Evolutionary conservation across 2,113 vertebrate species (phyloP).

Genomic region (Silurus asotus): DNA sequence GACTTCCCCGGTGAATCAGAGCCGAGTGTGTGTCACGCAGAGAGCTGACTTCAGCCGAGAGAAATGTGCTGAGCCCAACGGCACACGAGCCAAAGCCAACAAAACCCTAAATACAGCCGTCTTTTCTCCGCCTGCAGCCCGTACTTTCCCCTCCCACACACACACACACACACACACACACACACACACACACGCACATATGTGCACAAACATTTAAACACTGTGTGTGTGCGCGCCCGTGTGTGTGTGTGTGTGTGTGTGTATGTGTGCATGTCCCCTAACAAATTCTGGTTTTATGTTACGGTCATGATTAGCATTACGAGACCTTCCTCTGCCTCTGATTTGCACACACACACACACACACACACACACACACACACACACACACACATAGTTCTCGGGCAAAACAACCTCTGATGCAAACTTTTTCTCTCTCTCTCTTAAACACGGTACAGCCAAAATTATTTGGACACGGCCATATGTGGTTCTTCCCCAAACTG

Average conservation of each 20-base stretch:
- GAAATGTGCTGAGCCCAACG: constrained; percentile 85
- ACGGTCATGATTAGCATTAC: not conserved
- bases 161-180: constrained; percentile 42
- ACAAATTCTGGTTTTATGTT: constrained; percentile 25
- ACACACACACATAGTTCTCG: not conserved
- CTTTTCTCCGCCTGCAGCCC: constrained; percentile 64
- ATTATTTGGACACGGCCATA: too few relatives aligned
- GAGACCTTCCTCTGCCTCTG: not conserved
- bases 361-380: too few relatives aligned
- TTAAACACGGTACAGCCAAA: not conserved
- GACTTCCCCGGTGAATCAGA: constrained; percentile 73
- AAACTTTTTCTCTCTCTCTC: not conserved
- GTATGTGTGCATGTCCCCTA: constrained; percentile 18
- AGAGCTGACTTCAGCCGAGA: constrained; percentile 76
- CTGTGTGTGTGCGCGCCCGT: not conserved
- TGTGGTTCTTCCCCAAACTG: too few relatives aligned
- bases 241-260: constrained; percentile 28
- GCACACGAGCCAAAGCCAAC: constrained; percentile 77
- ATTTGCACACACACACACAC: constrained; percentile 34
- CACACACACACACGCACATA: constrained; percentile 47
- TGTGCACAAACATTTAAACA: constrained; percentile 12
- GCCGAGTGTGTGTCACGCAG: constrained; percentile 54
- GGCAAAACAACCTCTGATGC: constrained; percentile 14
- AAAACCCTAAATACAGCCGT: constrained; percentile 75
- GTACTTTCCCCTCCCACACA: constrained; percentile 69